Base-by-base conservation (phyloP, 1,140 invertebrate genomes). In the Pissodes strobi region DNA sequence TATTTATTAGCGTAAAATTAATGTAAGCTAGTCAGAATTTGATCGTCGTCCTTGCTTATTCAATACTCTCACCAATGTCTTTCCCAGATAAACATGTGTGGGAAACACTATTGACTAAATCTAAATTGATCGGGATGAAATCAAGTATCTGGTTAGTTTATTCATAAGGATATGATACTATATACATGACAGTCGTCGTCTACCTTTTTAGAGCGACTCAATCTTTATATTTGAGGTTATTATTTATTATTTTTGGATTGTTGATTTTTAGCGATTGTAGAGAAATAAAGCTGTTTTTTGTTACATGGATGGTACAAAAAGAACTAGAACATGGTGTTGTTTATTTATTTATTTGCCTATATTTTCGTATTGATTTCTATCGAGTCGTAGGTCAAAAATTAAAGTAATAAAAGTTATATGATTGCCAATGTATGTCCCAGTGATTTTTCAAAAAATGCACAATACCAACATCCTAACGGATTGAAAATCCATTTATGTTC, bases 201-300 rank as follows among this genome's bases (percentile, higher is more conserved):
- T 22, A 34, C 12, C 9, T 57, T 27, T 21, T 43, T 57, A n/a
- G n/a, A 23, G 34, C 18, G 34, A 51, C 48, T 25, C 18, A 27
- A 23, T 57, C 25, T 15, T 57, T 38, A 22, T 55, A 38, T 21
- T 57, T 57, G n/a, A 34, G 27, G 49, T 52, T 52, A 52, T 52
- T 57, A 43, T 57, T 57, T 57, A 43, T 57, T 57, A 43, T 57
- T 56, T 57, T 57, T 45, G 53, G 41, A 57, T 57, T 57, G 53
- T 57, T 57, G 53, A 57, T 55, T 55, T 57, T 41, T 57, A 48
- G 27, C 52, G 17, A 39, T 39, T 58, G 12, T 58, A 58, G 56
- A 46, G 56, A 58, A 58, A 43, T 58, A 45, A 46, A 58, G 41
- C 38, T 58, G 23, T 58, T 53, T 49, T 53, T 58, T 46, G 39